phyloP scores from a whole-genome alignment of 2,113 vertebrate species.

The Chiloscyllium plagiosum region DNA sequence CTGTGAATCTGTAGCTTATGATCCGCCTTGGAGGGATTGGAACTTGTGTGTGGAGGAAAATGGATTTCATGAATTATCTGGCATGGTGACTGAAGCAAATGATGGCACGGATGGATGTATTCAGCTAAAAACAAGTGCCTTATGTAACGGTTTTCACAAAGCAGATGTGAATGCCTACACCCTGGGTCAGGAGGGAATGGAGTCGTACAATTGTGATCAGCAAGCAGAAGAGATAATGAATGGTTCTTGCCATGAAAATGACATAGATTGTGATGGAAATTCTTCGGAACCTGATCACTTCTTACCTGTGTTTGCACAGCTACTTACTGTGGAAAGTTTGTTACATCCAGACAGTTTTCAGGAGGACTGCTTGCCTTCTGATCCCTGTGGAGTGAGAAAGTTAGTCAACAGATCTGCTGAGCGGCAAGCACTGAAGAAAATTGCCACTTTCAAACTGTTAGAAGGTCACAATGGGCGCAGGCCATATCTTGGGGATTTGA shows the following conservation, averaged over 20 bases:
- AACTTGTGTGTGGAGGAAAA: conserved; percentile 60
- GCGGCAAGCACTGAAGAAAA: conserved; percentile 59
- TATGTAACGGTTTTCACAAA: conserved; percentile 71
- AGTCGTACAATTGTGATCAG: conserved; percentile 49
- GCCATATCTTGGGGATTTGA: conserved; percentile 57
- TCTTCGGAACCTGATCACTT: conserved; percentile 57
- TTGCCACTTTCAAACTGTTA: conserved; percentile 58
- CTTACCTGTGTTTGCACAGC: conserved; percentile 57
- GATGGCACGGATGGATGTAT: neutral
- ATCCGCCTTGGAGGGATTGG: conserved; percentile 37
- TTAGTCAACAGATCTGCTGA: conserved; percentile 63
- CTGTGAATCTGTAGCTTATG: conserved; percentile 45
- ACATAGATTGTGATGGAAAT: conserved; percentile 46
- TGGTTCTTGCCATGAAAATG: conserved; percentile 53
- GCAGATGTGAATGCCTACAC: conserved; percentile 48
- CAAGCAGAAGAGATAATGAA: conserved; percentile 49
- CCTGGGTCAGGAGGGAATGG: conserved; percentile 49
- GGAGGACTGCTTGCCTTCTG: conserved; percentile 65
- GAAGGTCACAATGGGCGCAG: conserved; percentile 50
- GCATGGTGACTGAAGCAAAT: conserved; percentile 42
- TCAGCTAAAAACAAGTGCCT: conserved; percentile 45
- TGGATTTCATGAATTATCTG: conserved; percentile 57
- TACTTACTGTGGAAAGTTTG: conserved; percentile 52
- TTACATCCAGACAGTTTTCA: conserved; percentile 61
- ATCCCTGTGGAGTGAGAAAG: conserved; percentile 56